Conservation (phyloP, 2,888 invertebrate species). For the Meiosimyza decipiens region DNA sequence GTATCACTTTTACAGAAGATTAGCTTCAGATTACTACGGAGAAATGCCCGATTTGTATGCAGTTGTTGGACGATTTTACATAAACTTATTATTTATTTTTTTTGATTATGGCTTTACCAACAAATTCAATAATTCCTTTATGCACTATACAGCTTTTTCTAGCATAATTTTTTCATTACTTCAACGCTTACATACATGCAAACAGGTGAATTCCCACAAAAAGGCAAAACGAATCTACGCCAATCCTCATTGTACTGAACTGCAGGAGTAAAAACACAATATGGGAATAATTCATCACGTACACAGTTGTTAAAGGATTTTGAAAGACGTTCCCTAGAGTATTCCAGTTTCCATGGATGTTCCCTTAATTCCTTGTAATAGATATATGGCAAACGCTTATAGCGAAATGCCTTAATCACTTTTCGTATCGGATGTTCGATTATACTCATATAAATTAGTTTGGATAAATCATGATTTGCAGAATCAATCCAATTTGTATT, state of each 20-base stretch:
- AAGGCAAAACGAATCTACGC: constrained; percentile 39
- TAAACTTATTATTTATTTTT: no score
- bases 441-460: constrained; percentile 88
- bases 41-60: no score
- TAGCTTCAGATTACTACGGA: no score
- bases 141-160: no score
- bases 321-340: constrained; percentile 57
- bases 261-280: constrained; percentile 37
- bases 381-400: constrained; percentile 68
- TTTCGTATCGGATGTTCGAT: constrained; percentile 89
- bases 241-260: constrained; percentile 39
- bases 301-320: constrained; percentile 41
- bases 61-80: no score
- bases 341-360: no score
- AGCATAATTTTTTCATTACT: constrained; percentile 39
- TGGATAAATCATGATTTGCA: constrained; percentile 78
- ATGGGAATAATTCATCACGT: not conserved
- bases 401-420: constrained; percentile 91
- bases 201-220: constrained; percentile 37
- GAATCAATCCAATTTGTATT: constrained; percentile 91
- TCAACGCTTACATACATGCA: constrained; percentile 45
- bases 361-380: no score
- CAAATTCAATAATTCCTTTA: no score
- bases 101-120: no score
- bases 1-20: no score